Evolutionary conservation across 2,888 invertebrate genomes (phyloP).

Genomic region (Danaus chrysippus): DNA sequence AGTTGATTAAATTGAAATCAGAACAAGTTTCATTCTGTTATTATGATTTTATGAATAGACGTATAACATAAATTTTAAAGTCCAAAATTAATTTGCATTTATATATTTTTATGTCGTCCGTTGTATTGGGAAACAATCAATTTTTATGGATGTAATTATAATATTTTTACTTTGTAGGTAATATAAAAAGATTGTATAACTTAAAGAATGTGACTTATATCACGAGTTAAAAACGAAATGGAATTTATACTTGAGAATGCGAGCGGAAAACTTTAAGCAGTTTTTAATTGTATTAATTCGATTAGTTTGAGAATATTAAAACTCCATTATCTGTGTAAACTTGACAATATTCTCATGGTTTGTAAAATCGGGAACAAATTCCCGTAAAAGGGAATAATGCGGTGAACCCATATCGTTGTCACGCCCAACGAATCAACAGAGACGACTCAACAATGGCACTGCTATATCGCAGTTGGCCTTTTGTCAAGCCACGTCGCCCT

Average conservation of each 20-base stretch:
- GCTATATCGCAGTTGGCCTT: slow-evolving; percentile 32
- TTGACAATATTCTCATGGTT: no score
- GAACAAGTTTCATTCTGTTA: slow-evolving; percentile 19
- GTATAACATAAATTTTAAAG: slow-evolving; percentile 22
- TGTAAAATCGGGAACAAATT: no score
- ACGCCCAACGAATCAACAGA: slow-evolving; percentile 43
- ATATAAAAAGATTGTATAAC: no score
- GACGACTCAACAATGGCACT: slow-evolving; percentile 45
- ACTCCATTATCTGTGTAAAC: no score
- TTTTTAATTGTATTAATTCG: no score
- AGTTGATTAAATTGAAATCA: slow-evolving; percentile 25
- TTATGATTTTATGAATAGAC: slow-evolving; percentile 13
- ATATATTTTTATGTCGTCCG: slow-evolving; percentile 2
- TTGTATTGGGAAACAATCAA: not conserved
- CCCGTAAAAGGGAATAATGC: no score
- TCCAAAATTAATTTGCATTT: slow-evolving; percentile 12
- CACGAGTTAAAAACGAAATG: no score
- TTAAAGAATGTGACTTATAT: no score
- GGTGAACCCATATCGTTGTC: slow-evolving; percentile 29
- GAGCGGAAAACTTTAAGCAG: no score
- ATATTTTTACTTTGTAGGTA: not conserved
- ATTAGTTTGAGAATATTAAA: no score
- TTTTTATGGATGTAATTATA: not conserved
- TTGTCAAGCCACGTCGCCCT: slow-evolving; percentile 43
- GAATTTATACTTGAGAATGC: no score